These are phyloP conservation scores for Salvator merianae DNA, from an alignment of 2,113 vertebrate genomes.

Conservation along the genomic window DNA sequence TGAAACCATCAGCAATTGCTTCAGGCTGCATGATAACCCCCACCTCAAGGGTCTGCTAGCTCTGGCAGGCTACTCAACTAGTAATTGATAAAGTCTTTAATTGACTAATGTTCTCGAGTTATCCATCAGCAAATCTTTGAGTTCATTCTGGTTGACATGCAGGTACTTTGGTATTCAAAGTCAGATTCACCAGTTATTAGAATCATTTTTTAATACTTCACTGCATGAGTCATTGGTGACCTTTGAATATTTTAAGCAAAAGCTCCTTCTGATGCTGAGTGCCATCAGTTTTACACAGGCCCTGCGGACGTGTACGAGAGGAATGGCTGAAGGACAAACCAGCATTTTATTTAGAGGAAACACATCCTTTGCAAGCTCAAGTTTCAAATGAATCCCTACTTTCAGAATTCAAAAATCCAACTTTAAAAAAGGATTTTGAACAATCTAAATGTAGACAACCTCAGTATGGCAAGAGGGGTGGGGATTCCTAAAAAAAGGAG, in stretches of 20 bases:
- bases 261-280: constrained; percentile 49
- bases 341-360: constrained; percentile 43
- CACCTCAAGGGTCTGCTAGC: too few relatives aligned
- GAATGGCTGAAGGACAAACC: constrained; percentile 44
- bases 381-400: constrained; percentile 4
- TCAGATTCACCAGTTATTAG: constrained; percentile 28
- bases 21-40: too few relatives aligned
- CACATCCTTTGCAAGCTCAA: constrained; percentile 16
- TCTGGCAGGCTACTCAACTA: too few relatives aligned
- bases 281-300: constrained; percentile 12
- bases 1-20: too few relatives aligned
- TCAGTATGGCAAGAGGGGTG: too few relatives aligned
- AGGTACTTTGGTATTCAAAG: constrained; percentile 38
- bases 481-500: too few relatives aligned
- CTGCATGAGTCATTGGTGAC: neutral
- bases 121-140: neutral
- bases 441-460: neutral
- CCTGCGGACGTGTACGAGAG: neutral
- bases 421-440: neutral
- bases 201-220: neutral
- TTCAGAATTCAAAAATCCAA: neutral
- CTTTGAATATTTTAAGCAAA: constrained; percentile 36
- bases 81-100: neutral
- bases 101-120: neutral
- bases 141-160: constrained; percentile 11